Evolutionary conservation across 2,113 vertebrate species (phyloP).

Genomic region (Cebidichthys violaceus): DNA sequence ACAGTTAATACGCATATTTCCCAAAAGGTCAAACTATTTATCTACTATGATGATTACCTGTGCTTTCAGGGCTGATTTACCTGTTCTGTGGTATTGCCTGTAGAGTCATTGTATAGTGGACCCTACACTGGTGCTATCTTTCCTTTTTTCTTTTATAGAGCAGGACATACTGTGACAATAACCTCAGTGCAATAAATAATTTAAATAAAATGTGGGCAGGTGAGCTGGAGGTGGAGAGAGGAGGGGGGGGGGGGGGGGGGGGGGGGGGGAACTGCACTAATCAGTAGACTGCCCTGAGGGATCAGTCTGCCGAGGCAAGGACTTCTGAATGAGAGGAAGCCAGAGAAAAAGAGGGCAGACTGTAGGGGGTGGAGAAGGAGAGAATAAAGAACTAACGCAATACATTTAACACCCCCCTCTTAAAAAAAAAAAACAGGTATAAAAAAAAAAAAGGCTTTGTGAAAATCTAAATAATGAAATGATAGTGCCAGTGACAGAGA

Average conservation of each 20-base stretch:
- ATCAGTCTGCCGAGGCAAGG: conserved; percentile 65
- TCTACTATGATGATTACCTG: background rate
- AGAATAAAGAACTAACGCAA: conserved; percentile 48
- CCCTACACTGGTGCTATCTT: background rate
- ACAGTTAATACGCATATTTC: background rate
- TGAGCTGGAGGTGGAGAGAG: conserved; percentile 35
- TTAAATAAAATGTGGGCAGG: conserved; percentile 50
- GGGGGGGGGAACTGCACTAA: conserved; percentile 67
- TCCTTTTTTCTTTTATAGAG: conserved; percentile 20
- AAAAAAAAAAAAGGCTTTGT: conserved; percentile 19
- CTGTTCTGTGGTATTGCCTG: conserved; percentile 6
- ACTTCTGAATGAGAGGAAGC: conserved; percentile 67
- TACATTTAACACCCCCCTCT: conserved; percentile 6
- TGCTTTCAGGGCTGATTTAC: background rate
- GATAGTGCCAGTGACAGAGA: conserved; percentile 29
- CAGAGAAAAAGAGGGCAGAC: conserved; percentile 55
- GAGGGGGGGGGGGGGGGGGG: background rate
- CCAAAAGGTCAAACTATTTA: background rate
- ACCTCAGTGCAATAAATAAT: conserved; percentile 55
- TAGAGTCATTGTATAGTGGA: background rate
- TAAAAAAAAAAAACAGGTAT: background rate
- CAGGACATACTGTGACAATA: conserved; percentile 25
- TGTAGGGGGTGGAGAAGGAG: background rate
- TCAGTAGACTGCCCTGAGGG: conserved; percentile 73
- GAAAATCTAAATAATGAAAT: conserved; percentile 69